phyloP scores from a whole-genome alignment of 2,888 invertebrate genomes.

The Deroplatys truncata region DNA sequence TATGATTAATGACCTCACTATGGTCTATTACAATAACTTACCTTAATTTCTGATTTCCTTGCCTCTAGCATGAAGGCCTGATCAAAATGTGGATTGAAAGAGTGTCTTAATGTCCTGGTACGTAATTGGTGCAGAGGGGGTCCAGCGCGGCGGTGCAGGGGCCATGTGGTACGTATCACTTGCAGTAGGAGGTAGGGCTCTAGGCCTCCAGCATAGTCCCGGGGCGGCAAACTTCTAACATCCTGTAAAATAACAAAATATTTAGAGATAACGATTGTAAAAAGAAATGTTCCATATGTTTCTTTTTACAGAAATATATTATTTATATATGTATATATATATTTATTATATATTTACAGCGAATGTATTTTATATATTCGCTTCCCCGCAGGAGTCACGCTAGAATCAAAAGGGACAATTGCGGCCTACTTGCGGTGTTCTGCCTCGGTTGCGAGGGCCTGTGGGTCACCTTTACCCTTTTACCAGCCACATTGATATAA shows the following conservation, averaged over 20 bases:
- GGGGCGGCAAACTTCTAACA: constrained; percentile 45
- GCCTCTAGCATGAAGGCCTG: constrained; percentile 46
- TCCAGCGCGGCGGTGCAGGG: constrained; percentile 38
- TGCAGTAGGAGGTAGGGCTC: constrained; percentile 43
- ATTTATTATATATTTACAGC: no score
- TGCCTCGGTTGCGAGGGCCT: no score
- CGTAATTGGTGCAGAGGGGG: constrained; percentile 43
- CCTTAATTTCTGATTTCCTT: constrained; percentile 42
- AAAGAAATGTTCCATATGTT: no score
- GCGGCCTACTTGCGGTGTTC: no score
- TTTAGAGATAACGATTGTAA: background rate
- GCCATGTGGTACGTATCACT: constrained; percentile 42
- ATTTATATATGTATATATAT: no score
- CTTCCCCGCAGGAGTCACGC: no score
- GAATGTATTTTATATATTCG: no score
- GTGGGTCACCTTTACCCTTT: no score
- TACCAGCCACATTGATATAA: no score
- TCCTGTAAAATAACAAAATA: constrained; percentile 39
- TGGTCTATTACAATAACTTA: constrained; percentile 28
- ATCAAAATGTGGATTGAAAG: constrained; percentile 45
- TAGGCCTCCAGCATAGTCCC: constrained; percentile 46
- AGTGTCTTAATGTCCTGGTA: constrained; percentile 44
- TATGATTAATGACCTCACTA: no score
- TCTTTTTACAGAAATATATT: no score
- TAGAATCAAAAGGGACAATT: no score